phyloP scores from a whole-genome alignment of 1,140 invertebrate species.

The Brachionus angularis region DNA sequence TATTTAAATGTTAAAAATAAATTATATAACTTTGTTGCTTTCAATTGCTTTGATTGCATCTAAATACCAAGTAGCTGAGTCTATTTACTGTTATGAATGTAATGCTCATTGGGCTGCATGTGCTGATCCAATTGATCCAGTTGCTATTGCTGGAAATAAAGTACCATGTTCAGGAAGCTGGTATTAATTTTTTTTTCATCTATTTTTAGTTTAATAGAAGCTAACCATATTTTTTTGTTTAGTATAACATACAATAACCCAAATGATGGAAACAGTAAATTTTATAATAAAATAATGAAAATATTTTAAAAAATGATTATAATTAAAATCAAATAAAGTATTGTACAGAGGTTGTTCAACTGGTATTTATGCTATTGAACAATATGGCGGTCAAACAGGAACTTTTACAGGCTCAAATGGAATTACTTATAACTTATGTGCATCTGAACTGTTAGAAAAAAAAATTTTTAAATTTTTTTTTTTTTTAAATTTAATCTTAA shows the following conservation, averaged over 20 bases:
- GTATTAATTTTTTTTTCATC: not conserved
- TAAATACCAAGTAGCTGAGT: not conserved
- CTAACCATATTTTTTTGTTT: not conserved
- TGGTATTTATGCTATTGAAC: not conserved
- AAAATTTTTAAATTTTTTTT: no score
- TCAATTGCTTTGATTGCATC: not conserved
- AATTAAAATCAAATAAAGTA: not conserved
- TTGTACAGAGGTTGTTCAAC: not conserved
- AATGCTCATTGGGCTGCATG: constrained; percentile 15
- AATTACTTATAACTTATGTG: constrained; percentile 11
- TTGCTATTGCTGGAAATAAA: not conserved
- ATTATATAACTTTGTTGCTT: not conserved
- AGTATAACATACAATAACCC: not conserved
- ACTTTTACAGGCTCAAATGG: not conserved
- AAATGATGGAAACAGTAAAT: constrained; percentile 33
- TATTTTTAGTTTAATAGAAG: not conserved
- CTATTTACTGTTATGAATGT: constrained; percentile 25
- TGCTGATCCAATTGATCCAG: not conserved
- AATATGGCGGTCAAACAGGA: constrained; percentile 7
- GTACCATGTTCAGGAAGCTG: not conserved
- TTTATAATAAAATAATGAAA: not conserved
- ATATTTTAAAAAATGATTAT: not conserved
- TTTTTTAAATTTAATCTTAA: no score
- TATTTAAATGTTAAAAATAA: not conserved
- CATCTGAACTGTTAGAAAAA: no score